Base-by-base conservation (phyloP, 2,113 vertebrate genomes). In the Poeciliopsis turrubarensis region DNA sequence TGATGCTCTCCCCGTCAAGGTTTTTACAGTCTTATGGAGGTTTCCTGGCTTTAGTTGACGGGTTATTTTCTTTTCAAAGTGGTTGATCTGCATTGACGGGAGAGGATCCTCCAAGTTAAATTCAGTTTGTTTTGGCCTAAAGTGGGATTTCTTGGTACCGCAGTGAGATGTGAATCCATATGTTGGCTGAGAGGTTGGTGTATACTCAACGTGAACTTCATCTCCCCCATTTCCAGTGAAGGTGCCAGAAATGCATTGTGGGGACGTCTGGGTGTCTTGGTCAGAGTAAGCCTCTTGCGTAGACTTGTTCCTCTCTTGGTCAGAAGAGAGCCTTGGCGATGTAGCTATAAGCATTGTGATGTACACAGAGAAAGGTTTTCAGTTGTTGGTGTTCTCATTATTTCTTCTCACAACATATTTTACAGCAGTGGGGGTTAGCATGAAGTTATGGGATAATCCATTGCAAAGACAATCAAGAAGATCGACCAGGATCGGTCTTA, bases 321-420 rank as follows among this genome's bases (percentile, higher is more conserved):
- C 85, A 71, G 86, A 83, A 80, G 89, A 87, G 74, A 86, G 86
- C 82, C 87, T 74, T 86, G 90, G 78, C 80, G 93, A 81, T 88
- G 91, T 81, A 89, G 92, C 94, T 95, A 93, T 88, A 93, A 89
- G 92, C 93, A 93, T 93, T 91, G 86, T 93, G 91, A 87, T 92
- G 92, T 93, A 93, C 90, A 95, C 90, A 94, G 81, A 94, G 91
- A 94, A 91, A 94, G 91, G 89, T 92, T 93, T 94, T 95, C 91
- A 93, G 89, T 95, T 81, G 87, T 84, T 92, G 90, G 92, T 86
- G 91, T 80, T 89, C 81, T 87, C 88, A 93, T 89, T 79, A 90
- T 77, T 87, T 92, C 86, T 89, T 92, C 86, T 91, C 78, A 93
- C 83, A 91, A 93, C 81, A 87, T 63, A 89, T 83, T 91, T 78